A percentile compares a stretch with the other conserved stretches of the same genome.
phyloP scores from a whole-genome alignment of 1,140 invertebrate species.

The Drosophila cardini region DNA sequence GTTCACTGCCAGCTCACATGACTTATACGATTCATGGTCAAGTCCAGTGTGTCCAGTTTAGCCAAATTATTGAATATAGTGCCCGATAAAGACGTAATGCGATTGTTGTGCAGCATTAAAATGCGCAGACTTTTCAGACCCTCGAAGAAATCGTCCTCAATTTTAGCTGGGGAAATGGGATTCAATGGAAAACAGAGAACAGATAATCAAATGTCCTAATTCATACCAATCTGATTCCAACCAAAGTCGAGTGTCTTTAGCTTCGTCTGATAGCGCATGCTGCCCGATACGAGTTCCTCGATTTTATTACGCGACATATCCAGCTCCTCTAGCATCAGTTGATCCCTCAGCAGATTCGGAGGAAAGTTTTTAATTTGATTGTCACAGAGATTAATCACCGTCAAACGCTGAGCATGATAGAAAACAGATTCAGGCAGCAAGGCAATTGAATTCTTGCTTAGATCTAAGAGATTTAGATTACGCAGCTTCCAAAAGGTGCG shows the following conservation, averaged over 20 bases:
- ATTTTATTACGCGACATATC: conserved; percentile 88
- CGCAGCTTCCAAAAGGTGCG: conserved; percentile 88
- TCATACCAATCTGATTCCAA: conserved; percentile 85
- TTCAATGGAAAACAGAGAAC: neutral
- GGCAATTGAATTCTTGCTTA: conserved; percentile 90
- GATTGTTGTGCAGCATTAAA: conserved; percentile 87
- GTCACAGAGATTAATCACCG: conserved; percentile 89
- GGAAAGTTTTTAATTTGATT: conserved; percentile 88
- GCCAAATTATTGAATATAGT: conserved; percentile 86
- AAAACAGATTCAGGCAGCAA: conserved; percentile 88
- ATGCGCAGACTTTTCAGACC: conserved; percentile 86
- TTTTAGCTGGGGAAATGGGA: conserved; percentile 48
- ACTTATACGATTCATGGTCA: conserved; percentile 87
- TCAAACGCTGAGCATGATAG: conserved; percentile 87
- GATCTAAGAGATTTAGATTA: conserved; percentile 89
- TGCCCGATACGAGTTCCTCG: conserved; percentile 85
- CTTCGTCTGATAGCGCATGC: conserved; percentile 86
- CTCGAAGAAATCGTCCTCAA: conserved; percentile 86
- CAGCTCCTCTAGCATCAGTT: conserved; percentile 86
- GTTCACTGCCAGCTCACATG: conserved; percentile 43
- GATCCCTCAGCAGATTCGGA: conserved; percentile 85
- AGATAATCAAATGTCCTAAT: too few species aligned
- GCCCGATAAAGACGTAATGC: conserved; percentile 86
- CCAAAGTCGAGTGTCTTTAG: conserved; percentile 87
- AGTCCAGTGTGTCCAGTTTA: conserved; percentile 86